Conservation (phyloP, 2,113 vertebrate genomes). For the Rhabdomys dilectus region DNA sequence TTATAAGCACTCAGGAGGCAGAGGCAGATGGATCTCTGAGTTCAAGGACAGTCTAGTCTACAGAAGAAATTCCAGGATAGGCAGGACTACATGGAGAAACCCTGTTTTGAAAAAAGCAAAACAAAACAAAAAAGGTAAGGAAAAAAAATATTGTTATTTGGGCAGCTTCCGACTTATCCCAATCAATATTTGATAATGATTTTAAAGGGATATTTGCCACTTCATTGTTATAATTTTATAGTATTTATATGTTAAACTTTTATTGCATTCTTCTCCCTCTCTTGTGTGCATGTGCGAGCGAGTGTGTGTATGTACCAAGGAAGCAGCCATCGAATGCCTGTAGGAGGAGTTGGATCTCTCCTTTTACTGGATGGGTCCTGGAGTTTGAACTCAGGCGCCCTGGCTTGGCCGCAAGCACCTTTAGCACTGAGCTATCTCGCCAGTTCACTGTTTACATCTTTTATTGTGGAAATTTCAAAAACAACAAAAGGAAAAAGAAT, state of each 20-base stretch:
- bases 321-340: not conserved
- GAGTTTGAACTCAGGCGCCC: not conserved
- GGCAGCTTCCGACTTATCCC: not conserved
- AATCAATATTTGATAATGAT: slow-evolving; percentile 32
- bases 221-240: slow-evolving; percentile 24
- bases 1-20: not conserved
- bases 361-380: no score
- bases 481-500: not conserved
- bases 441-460: not conserved
- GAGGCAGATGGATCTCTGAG: not conserved
- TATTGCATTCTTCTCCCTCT: not conserved
- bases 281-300: not conserved
- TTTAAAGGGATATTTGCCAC: not conserved
- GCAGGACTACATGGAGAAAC: not conserved
- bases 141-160: slow-evolving; percentile 34
- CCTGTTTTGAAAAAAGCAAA: not conserved
- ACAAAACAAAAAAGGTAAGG: not conserved
- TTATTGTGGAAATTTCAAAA: not conserved
- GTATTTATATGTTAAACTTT: not conserved
- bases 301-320: not conserved
- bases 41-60: not conserved
- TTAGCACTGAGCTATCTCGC: not conserved
- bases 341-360: not conserved
- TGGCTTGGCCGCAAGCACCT: not conserved
- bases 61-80: not conserved